phyloP scores from a whole-genome alignment of 2,797 vertebrate genomes.

The Falco peregrinus region DNA sequence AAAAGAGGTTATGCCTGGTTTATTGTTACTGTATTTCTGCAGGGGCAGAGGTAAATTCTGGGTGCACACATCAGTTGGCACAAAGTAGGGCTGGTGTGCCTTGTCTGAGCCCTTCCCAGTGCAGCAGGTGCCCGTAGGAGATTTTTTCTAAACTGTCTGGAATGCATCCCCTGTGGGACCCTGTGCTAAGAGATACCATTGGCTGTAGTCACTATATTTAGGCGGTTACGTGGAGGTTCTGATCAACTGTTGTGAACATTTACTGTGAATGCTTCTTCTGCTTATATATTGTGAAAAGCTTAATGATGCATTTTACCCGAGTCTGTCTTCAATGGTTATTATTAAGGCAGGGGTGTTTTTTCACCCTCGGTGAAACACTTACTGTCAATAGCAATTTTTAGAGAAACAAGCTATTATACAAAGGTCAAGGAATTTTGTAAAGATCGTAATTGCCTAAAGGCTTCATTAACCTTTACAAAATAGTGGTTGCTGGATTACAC shows the following conservation, averaged over 20 bases:
- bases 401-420: slow-evolving; percentile 6
- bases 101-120: neutral
- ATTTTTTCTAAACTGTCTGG: neutral
- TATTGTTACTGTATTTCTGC: neutral
- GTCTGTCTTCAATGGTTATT: neutral
- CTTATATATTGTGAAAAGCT: neutral
- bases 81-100: fast-evolving
- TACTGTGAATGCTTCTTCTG: neutral
- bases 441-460: slow-evolving; percentile 36
- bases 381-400: neutral
- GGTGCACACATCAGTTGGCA: fast-evolving
- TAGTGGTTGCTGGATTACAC: neutral
- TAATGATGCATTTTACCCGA: neutral
- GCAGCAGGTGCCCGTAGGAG: fast-evolving
- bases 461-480: slow-evolving; percentile 58
- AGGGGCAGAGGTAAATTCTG: neutral
- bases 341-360: neutral
- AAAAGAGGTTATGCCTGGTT: neutral
- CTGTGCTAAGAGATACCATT: too few species aligned
- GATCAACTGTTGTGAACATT: neutral
- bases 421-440: slow-evolving; percentile 41
- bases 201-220: neutral
- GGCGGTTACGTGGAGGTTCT: neutral
- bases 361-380: neutral
- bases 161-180: fast-evolving